Evolutionary conservation across 2,888 invertebrate species (phyloP).

Genomic region (Cremastinae sp.): DNA sequence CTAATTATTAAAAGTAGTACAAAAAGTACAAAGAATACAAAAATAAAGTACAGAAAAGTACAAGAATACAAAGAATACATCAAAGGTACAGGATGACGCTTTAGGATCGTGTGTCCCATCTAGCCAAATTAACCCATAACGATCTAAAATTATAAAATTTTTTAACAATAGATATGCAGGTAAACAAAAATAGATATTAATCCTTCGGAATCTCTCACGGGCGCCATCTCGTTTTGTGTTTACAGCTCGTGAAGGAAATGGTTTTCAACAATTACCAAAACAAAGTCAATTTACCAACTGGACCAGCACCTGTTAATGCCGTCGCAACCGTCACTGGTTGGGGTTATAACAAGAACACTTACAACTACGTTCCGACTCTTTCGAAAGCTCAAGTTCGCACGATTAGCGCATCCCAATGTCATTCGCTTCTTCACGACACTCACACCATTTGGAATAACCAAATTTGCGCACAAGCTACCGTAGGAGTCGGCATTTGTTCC

Average conservation of each 20-base stretch:
- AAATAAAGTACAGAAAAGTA: no score
- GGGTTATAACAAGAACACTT: neutral
- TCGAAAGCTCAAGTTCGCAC: slow-evolving; percentile 15
- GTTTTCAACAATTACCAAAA: slow-evolving; percentile 30
- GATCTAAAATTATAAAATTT: no score
- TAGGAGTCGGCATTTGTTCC: slow-evolving; percentile 27
- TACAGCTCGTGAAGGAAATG: slow-evolving; percentile 24
- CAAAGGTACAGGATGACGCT: no score
- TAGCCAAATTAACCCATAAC: no score
- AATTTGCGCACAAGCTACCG: slow-evolving; percentile 18
- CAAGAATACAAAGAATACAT: no score
- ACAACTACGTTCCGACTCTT: neutral
- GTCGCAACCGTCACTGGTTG: slow-evolving; percentile 37
- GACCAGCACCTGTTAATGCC: neutral
- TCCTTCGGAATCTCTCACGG: neutral
- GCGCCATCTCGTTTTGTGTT: neutral
- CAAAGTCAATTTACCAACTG: slow-evolving; percentile 16
- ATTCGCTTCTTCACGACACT: neutral
- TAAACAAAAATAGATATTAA: no score
- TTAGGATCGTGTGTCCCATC: no score
- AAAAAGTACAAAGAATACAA: no score
- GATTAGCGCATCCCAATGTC: slow-evolving; percentile 33
- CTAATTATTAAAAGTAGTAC: no score
- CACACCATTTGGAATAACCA: slow-evolving; percentile 31
- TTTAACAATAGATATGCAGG: no score